Evolutionary conservation across 2,113 vertebrate species (phyloP).

Genomic region (Hydropotes inermis): DNA sequence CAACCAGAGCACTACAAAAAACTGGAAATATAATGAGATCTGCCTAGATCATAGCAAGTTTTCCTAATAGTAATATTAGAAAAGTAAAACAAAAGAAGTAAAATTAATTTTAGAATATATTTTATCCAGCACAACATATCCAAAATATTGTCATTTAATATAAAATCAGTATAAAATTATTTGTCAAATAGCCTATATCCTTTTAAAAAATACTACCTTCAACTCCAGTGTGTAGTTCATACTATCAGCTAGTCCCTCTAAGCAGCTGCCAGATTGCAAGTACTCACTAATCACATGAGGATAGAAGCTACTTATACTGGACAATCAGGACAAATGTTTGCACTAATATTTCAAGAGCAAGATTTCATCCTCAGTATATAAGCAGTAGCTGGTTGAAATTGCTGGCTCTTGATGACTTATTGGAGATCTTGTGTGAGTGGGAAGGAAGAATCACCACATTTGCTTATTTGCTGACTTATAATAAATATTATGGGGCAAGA

Average conservation of each 20-base stretch:
- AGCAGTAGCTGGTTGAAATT: neutral
- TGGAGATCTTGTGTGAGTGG: neutral
- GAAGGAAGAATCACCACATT: neutral
- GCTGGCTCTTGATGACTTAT: neutral
- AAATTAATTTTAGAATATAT: neutral
- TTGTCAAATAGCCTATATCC: neutral
- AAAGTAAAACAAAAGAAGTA: neutral
- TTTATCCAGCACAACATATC: neutral
- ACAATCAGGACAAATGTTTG: neutral
- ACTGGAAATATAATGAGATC: neutral
- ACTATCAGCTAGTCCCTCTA: neutral
- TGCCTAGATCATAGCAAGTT: neutral
- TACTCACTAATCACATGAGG: neutral
- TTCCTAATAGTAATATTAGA: neutral
- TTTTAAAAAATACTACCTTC: neutral
- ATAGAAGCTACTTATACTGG: neutral
- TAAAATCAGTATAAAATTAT: neutral
- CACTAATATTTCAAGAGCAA: neutral
- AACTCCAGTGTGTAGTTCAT: neutral
- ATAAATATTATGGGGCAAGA: neutral
- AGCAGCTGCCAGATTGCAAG: neutral
- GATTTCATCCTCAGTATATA: neutral
- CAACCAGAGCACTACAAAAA: neutral
- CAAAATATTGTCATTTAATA: neutral
- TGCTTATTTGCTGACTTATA: neutral